Conservation (phyloP, 2,888 invertebrate species). For the Cactoblastis cactorum region DNA sequence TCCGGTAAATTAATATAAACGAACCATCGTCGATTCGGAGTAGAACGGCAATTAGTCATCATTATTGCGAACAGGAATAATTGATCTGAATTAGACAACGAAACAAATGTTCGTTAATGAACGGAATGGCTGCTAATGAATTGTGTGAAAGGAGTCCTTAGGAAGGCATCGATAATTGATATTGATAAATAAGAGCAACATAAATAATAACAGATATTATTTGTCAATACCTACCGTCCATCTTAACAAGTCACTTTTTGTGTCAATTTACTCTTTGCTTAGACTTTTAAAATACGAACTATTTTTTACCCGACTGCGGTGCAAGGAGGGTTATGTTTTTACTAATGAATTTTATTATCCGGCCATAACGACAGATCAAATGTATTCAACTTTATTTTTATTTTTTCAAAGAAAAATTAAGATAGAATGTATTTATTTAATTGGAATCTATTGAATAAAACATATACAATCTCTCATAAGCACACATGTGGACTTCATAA, state of each 20-base stretch:
- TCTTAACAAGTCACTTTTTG: no score
- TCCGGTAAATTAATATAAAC: background rate
- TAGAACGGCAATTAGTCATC: constrained; percentile 12
- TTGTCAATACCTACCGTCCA: background rate
- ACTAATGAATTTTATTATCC: no score
- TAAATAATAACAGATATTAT: background rate
- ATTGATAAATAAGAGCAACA: background rate
- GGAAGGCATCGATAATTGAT: background rate
- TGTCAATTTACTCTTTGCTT: no score
- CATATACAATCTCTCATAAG: constrained; percentile 62
- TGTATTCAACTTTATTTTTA: background rate
- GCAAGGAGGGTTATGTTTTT: no score
- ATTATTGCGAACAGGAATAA: constrained; percentile 33
- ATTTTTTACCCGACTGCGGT: no score
- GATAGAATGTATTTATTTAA: background rate
- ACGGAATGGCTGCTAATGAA: constrained; percentile 20
- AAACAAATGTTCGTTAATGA: constrained; percentile 38
- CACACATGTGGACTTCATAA: constrained; percentile 75
- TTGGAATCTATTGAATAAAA: constrained; percentile 47
- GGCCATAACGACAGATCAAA: no score
- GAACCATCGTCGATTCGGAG: background rate
- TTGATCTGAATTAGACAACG: constrained; percentile 51
- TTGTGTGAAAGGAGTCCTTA: constrained; percentile 9
- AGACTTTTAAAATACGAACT: no score
- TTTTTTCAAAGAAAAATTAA: background rate